phyloP scores from a whole-genome alignment of 2,113 vertebrate genomes.

The Scopus umbretta region DNA sequence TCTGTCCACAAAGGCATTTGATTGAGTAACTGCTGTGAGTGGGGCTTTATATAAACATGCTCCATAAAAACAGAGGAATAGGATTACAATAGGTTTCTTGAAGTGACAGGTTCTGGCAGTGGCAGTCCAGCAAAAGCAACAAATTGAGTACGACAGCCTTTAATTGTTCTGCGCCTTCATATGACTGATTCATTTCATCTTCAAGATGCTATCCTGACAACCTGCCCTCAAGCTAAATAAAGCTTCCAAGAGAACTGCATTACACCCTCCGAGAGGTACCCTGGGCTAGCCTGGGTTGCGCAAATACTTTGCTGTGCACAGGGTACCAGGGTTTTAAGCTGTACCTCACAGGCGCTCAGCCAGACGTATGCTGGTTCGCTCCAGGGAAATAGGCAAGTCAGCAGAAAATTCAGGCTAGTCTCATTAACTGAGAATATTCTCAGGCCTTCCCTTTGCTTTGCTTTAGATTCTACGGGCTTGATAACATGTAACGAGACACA shows the following conservation, averaged over 20 bases:
- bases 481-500: background rate
- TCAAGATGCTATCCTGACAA: background rate
- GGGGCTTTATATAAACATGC: background rate
- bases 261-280: background rate
- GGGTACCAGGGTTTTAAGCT: background rate
- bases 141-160: background rate
- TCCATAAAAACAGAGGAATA: background rate
- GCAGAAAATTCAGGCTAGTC: background rate
- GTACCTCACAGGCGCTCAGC: background rate
- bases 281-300: no score
- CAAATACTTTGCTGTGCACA: background rate
- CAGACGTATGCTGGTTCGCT: fast-evolving
- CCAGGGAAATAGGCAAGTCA: background rate
- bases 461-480: background rate
- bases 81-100: background rate
- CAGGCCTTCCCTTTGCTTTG: background rate
- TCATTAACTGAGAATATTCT: background rate
- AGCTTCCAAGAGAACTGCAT: background rate
- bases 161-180: background rate
- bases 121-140: background rate
- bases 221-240: background rate
- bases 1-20: background rate
- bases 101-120: background rate
- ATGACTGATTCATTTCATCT: background rate
- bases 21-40: background rate